Base-by-base conservation (phyloP, 1,140 invertebrate genomes). In the Notospermus geniculatus region DNA sequence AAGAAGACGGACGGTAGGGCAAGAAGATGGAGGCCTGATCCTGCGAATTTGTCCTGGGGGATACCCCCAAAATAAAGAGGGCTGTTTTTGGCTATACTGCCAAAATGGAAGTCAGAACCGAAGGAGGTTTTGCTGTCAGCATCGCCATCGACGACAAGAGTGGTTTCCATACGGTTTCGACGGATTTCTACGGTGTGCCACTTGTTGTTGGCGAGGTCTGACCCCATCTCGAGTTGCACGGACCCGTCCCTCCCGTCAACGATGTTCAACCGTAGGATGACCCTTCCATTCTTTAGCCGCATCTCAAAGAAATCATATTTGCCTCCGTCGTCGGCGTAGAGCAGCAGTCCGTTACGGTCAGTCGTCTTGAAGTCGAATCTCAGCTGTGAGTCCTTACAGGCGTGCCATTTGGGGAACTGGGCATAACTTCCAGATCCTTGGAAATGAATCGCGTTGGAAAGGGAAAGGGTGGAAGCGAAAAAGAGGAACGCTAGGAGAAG, bases 271-370 rank as follows among this genome's bases (percentile, higher is more conserved):
- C 65, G 62, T n/a, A 77, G 58, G n/a, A 54, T 32, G 1, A 77
- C 62, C 0, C 43, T 39, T 2, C 72, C 71, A 13, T 66, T 53
- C 9, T 60, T 55, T 36, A 75, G 27, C 1, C 59, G 62, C 62
- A 54, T 54, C 62, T 69, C 62, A 25, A 77, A 64, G 61, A 71
- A 79, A 60, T 77, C 74, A 52, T 71, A 72, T 1, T 52, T 61
- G 7, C 77, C 72, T 27, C 70, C 71, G 61, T 79, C 75, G 53
- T 79, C 77, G 4, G 71, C 74, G 67, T 78, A 79, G 73, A 76
- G 67, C 22, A 79, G 62, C 22, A 77, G 29, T 0, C 65, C 71
- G 2, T 71, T 57, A 32, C 54, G 23, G n/a, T 56, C 32, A 4
- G 41, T 59, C 2, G 75, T 77, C 50, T 68, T 71, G 67, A 79